phyloP scores from a whole-genome alignment of 2,113 vertebrate genomes.

The Typhlomys cinereus region DNA sequence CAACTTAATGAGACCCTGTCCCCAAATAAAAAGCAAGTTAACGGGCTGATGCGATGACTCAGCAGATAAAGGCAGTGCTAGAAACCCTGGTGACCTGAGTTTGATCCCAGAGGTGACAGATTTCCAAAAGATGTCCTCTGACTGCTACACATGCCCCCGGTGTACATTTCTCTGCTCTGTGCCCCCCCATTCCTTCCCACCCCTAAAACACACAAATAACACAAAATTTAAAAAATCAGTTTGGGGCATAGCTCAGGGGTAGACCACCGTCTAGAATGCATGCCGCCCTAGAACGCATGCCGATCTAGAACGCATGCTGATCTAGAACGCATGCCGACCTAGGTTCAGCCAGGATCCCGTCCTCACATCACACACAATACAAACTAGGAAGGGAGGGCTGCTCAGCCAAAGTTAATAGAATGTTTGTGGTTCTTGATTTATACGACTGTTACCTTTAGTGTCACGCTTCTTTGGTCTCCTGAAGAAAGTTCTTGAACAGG shows the following conservation, averaged over 20 bases:
- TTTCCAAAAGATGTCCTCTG: no score
- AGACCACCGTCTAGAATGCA: no score
- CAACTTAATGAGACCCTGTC: not conserved
- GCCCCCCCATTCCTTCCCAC: no score
- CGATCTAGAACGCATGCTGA: not conserved
- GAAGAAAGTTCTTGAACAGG: conserved; percentile 90
- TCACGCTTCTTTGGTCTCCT: conserved; percentile 88
- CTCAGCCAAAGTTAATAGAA: not conserved
- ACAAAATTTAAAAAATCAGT: not conserved
- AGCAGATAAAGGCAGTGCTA: no score
- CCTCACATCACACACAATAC: not conserved
- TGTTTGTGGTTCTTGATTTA: not conserved
- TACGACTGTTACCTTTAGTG: conserved; percentile 85
- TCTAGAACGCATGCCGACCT: not conserved
- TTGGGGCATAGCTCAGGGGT: not conserved
- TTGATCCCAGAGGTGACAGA: no score
- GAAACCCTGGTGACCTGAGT: no score
- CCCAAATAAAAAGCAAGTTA: not conserved
- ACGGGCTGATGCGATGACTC: no score
- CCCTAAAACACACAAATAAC: no score
- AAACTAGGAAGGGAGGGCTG: not conserved
- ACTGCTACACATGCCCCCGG: no score
- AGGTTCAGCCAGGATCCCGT: not conserved
- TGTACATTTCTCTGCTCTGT: no score
- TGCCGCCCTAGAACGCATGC: not conserved